Evolutionary conservation across 2,888 invertebrate species (phyloP), one percentile per base, ranked within the genome.

Genomic region (Andricus quercusramuli): DNA sequence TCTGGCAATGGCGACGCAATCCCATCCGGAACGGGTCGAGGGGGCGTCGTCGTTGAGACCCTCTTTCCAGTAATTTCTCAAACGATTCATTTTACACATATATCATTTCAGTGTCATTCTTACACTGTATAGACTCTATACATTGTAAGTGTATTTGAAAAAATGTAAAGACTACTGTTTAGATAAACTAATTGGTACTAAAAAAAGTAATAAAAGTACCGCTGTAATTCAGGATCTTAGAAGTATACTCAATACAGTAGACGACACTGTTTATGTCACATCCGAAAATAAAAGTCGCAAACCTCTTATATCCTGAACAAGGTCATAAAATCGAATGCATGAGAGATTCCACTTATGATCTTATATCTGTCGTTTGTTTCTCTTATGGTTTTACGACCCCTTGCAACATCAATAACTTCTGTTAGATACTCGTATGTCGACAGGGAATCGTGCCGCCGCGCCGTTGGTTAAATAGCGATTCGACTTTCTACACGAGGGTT

Each of bases 401-500:
- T 62, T 56, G 74, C 74, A 74, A 74, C 74, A 74, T 74, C 56
- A 51, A 74, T 74, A 74, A 74, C 56, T 74, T 56, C 51, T 74
- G 32, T 56, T 70, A 56, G 74, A 74, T 74, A 74, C 51, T 51
- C 5, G 29, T 70, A 20, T 15, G 51, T n/a, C 51, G 74, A 74
- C 74, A 74, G 32, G 3, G n/a, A 32, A 74, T 74, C 74, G 56
- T 74, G 74, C 74, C 51, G 70, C 70, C 44, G 68, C 47, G 25
- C 47, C 25, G 44, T 62, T 32, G 44, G 22, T 77, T 66, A 59
- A 77, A 70, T 62, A 65, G 64, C 76, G 67, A 85, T 56, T 74
- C 32, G 51, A 83, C 77, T 84, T 79, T 66, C 70, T 78, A 65
- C 37, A 78, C 79, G 78, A 80, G 76, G 82, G 82, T 78, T 80